Evolutionary conservation across 2,113 vertebrate species (phyloP).

Genomic region (Colinus virginianus): DNA sequence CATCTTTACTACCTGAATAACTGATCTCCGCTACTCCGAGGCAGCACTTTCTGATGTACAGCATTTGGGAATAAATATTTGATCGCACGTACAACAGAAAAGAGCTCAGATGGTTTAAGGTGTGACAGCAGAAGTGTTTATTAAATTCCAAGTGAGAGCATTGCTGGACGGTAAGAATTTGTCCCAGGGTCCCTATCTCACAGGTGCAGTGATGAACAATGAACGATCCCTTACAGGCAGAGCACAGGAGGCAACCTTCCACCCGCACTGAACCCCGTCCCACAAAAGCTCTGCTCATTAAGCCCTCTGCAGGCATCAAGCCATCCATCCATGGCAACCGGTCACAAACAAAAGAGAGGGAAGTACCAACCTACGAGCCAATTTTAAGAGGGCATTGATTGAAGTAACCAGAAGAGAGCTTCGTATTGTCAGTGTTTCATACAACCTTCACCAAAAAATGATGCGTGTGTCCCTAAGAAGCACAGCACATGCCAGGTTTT

Average conservation of each 20-base stretch:
- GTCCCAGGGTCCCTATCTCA: conserved; percentile 6
- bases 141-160: conserved; percentile 60
- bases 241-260: not conserved
- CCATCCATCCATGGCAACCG: not conserved
- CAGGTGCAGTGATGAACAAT: conserved; percentile 50
- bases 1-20: conserved; percentile 82
- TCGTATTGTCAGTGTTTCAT: conserved; percentile 8
- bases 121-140: conserved; percentile 71
- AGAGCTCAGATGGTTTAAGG: conserved; percentile 72
- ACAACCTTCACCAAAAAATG: conserved; percentile 45
- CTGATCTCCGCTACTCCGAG: conserved; percentile 63
- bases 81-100: conserved; percentile 57
- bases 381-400: conserved; percentile 58
- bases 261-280: not conserved
- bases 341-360: conserved; percentile 6
- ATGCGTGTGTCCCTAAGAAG: not conserved
- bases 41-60: conserved; percentile 65
- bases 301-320: conserved; percentile 22
- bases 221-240: not conserved
- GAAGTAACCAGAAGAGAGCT: conserved; percentile 55
- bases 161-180: conserved; percentile 13
- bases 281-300: conserved; percentile 3
- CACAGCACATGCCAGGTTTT: not conserved
- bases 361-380: conserved; percentile 53
- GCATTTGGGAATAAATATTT: conserved; percentile 78